Percentiles rank a stretch among this genome's conserved stretches.
These are phyloP conservation scores for Simalia tracyae DNA, from an alignment of 2,797 vertebrate genomes.

Conservation along the genomic window DNA sequence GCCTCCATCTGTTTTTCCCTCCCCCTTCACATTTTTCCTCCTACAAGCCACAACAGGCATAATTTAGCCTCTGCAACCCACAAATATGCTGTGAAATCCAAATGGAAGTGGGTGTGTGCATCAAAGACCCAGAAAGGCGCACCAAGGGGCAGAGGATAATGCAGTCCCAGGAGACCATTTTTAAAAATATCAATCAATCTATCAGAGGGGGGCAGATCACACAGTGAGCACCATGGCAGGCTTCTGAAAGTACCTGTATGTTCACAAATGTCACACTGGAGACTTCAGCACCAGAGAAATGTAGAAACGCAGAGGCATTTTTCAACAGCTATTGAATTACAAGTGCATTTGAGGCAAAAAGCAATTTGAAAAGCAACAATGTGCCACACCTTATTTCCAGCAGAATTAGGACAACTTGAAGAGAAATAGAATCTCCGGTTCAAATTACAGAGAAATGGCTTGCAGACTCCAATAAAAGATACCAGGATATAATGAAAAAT, in stretches of 20 bases:
- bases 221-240: not conserved
- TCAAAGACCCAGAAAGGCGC: not conserved
- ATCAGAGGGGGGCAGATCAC: not conserved
- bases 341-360: not conserved
- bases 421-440: not conserved
- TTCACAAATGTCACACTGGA: not conserved
- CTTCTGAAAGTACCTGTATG: not conserved
- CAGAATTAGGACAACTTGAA: not conserved
- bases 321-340: not conserved
- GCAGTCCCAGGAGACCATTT: not conserved
- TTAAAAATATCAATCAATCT: not conserved
- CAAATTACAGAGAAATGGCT: not conserved
- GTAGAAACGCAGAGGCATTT: not conserved
- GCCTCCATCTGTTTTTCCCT: constrained; percentile 7
- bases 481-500: not conserved
- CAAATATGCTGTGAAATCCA: not conserved
- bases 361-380: not conserved
- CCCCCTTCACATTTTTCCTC: not conserved
- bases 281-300: not conserved
- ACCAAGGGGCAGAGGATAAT: not conserved
- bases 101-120: not conserved
- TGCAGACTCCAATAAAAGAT: not conserved
- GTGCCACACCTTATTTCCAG: not conserved
- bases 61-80: not conserved
- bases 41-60: not conserved